A percentile compares a stretch with the other conserved stretches of the same genome.
These are phyloP conservation scores for Cactoblastis cactorum DNA, from an alignment of 2,888 invertebrate genomes.

Conservation along the genomic window DNA sequence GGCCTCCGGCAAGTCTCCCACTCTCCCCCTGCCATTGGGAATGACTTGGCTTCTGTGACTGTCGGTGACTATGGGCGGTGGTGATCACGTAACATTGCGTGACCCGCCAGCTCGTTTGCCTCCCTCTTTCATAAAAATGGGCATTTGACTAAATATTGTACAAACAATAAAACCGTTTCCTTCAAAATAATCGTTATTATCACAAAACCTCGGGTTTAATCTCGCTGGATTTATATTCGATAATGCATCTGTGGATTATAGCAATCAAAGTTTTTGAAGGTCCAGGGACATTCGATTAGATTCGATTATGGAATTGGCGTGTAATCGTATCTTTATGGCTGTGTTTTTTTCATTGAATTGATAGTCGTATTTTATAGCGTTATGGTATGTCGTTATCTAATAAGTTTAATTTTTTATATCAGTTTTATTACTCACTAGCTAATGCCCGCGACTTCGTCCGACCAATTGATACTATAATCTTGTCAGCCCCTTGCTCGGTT, in stretches of 20 bases:
- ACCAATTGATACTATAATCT: too few relatives aligned
- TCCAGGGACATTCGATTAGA: slow-evolving; percentile 37
- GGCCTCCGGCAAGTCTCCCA: too few relatives aligned
- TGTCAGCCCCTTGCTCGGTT: too few relatives aligned
- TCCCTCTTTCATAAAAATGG: too few relatives aligned
- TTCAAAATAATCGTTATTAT: slow-evolving; percentile 30
- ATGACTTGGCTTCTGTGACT: too few relatives aligned
- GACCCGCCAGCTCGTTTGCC: too few relatives aligned
- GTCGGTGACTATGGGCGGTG: too few relatives aligned
- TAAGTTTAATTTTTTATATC: slow-evolving; percentile 4
- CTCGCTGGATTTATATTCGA: slow-evolving; percentile 47
- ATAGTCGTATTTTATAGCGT: neutral
- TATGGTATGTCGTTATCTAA: neutral
- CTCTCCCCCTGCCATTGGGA: too few relatives aligned
- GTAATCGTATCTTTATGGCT: slow-evolving; percentile 36
- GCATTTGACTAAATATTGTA: neutral
- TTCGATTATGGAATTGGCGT: slow-evolving; percentile 30
- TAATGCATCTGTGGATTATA: slow-evolving; percentile 52
- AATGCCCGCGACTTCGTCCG: too few relatives aligned
- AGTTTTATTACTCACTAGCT: too few relatives aligned
- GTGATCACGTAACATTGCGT: too few relatives aligned
- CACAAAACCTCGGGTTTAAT: slow-evolving; percentile 55
- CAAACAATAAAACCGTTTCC: neutral
- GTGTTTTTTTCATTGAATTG: slow-evolving; percentile 28
- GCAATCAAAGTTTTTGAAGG: slow-evolving; percentile 66